Conservation (phyloP, 2,113 vertebrate species). For the Bufo bufo region DNA sequence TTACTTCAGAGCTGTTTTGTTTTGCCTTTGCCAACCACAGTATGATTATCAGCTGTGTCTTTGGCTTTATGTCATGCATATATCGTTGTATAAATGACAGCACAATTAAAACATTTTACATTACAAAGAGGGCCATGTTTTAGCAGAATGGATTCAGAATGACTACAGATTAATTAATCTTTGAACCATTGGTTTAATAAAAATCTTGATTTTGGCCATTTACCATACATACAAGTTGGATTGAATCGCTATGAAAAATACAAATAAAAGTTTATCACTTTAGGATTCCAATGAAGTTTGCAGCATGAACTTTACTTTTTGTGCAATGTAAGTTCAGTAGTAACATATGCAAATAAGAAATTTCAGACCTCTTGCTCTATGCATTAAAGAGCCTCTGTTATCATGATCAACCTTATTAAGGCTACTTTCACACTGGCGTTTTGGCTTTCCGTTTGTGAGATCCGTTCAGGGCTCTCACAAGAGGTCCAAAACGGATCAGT, state of each 20-base stretch:
- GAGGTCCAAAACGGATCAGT: no score
- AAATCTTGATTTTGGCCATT: not conserved
- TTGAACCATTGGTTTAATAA: not conserved
- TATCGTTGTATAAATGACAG: slow-evolving; percentile 25
- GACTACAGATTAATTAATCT: not conserved
- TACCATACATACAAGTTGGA: not conserved
- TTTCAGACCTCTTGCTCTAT: not conserved
- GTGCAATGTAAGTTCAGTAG: not conserved
- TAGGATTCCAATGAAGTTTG: not conserved
- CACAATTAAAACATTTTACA: slow-evolving; percentile 30
- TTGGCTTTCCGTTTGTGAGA: no score
- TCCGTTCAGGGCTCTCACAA: no score
- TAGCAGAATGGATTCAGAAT: not conserved
- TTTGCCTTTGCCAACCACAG: slow-evolving; percentile 33
- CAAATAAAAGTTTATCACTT: not conserved
- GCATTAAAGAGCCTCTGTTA: no score
- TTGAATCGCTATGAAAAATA: not conserved
- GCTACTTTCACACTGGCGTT: no score
- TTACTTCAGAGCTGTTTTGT: slow-evolving; percentile 20
- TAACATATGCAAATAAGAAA: not conserved
- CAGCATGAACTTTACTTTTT: not conserved
- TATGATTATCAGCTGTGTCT: slow-evolving; percentile 21
- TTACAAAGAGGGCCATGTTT: not conserved
- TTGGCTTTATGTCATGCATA: slow-evolving; percentile 35
- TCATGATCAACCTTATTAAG: no score